A percentile compares a stretch with the other conserved stretches of the same genome.
These are phyloP conservation scores for Camponotus floridanus DNA, from an alignment of 1,140 invertebrate species.

Conservation along the genomic window DNA sequence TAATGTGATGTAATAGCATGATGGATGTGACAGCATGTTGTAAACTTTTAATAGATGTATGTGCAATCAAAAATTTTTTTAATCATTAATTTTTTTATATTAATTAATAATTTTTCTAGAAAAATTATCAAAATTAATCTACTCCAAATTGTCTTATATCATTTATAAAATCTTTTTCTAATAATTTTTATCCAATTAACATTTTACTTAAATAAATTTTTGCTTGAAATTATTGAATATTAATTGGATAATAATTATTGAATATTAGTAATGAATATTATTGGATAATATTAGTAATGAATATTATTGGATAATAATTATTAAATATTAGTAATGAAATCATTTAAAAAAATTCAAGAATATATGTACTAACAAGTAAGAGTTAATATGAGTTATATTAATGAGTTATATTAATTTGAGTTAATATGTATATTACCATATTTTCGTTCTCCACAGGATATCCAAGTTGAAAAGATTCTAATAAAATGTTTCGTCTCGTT, in stretches of 20 bases:
- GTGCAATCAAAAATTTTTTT: neutral
- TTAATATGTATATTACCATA: neutral
- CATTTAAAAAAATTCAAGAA: neutral
- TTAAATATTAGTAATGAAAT: neutral
- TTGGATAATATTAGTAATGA: no score
- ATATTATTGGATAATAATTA: no score
- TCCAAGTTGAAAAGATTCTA: neutral
- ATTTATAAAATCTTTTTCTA: neutral
- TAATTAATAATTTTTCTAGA: neutral
- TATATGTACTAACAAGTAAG: no score
- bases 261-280: neutral
- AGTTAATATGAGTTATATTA: no score
- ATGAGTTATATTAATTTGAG: no score
- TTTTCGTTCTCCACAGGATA: neutral
- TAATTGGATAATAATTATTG: no score
- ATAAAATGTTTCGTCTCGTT: neutral
- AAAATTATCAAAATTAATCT: neutral
- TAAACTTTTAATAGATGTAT: neutral
- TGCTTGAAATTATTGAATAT: neutral
- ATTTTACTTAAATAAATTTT: neutral
- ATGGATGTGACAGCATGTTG: neutral
- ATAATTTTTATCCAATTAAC: neutral
- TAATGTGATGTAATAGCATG: neutral
- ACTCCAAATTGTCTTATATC: neutral
- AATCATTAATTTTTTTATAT: no score